Evolutionary conservation across 2,888 invertebrate species (phyloP).

Genomic region (Nephrocerus scutellatus): DNA sequence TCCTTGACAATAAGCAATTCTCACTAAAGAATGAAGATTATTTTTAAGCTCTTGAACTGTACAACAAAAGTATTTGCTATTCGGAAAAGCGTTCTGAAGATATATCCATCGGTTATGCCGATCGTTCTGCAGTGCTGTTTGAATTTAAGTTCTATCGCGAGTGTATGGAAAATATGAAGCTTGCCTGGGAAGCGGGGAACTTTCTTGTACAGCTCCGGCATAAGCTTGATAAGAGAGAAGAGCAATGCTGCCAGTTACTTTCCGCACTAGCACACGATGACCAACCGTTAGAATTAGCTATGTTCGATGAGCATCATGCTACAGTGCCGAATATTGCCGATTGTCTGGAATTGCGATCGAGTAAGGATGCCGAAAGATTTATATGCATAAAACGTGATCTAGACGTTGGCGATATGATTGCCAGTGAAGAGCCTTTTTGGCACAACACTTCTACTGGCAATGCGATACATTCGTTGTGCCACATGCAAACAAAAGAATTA

Average conservation of each 20-base stretch:
- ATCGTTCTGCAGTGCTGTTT: conserved; percentile 64
- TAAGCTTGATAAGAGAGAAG: conserved; percentile 53
- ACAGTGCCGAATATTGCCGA: conserved; percentile 54
- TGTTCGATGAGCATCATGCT: conserved; percentile 29
- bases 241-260: conserved; percentile 41
- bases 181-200: conserved; percentile 51
- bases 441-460: no score
- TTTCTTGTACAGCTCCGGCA: conserved; percentile 54
- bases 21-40: conserved; percentile 38
- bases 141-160: conserved; percentile 54
- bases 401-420: conserved; percentile 62
- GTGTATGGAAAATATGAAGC: conserved; percentile 58
- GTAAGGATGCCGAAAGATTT: no score
- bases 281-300: conserved; percentile 16
- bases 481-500: conserved; percentile 27
- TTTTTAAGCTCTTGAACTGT: conserved; percentile 44
- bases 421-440: conserved; percentile 67
- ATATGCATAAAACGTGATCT: conserved; percentile 58
- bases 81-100: conserved; percentile 52
- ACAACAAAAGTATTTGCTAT: conserved; percentile 48
- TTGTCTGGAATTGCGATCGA: no score
- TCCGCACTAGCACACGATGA: conserved; percentile 14
- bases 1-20: conserved; percentile 52
- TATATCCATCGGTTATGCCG: conserved; percentile 58
- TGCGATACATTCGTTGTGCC: no score